phyloP scores from a whole-genome alignment of 1,140 invertebrate species.

The Globodera rostochiensis region DNA sequence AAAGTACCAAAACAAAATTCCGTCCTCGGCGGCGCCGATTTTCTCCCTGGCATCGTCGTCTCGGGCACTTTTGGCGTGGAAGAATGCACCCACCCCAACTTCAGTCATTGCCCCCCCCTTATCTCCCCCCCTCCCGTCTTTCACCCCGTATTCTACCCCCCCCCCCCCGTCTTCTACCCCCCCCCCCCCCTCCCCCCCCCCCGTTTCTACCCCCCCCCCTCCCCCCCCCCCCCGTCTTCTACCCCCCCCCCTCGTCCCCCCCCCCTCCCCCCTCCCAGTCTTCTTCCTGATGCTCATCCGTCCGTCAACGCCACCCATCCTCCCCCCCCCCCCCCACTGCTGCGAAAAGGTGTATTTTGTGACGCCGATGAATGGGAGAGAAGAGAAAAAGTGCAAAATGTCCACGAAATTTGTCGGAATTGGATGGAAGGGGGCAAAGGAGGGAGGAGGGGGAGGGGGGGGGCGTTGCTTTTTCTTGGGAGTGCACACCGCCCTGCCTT shows the following conservation, averaged over 20 bases:
- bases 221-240: neutral
- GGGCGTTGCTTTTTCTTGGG: neutral
- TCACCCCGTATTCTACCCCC: too few relatives aligned
- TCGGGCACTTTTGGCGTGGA: constrained; percentile 18
- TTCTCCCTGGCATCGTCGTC: neutral
- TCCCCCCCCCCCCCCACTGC: neutral
- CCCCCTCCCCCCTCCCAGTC: neutral
- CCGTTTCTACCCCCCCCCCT: neutral
- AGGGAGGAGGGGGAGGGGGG: neutral
- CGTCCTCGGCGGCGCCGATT: neutral
- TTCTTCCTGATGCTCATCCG: too few relatives aligned
- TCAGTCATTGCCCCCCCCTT: too few relatives aligned
- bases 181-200: neutral
- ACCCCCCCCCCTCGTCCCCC: neutral
- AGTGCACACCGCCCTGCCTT: neutral
- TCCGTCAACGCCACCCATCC: too few relatives aligned
- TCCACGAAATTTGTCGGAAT: constrained; percentile 29
- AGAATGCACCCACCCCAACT: too few relatives aligned
- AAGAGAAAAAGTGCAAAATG: constrained; percentile 28
- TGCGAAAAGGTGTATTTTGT: constrained; percentile 5
- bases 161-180: too few relatives aligned
- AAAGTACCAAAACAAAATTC: neutral
- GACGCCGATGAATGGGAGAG: neutral
- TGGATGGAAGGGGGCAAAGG: neutral
- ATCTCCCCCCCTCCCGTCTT: too few relatives aligned